phyloP scores from a whole-genome alignment of 2,888 invertebrate genomes.

The Parelbella ahira region DNA sequence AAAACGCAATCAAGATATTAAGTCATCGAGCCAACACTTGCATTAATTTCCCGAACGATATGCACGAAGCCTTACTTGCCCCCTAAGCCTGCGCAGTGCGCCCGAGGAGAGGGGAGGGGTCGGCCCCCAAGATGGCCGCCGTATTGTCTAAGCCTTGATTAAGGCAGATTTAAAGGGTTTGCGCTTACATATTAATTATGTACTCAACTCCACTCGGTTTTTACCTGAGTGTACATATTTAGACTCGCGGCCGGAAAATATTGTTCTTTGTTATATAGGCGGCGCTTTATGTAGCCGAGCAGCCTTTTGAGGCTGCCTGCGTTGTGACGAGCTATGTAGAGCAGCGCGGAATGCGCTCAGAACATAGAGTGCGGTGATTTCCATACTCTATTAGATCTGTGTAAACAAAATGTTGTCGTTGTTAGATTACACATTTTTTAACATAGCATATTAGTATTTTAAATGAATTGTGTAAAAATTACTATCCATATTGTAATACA shows the following conservation, averaged over 20 bases:
- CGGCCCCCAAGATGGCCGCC: conserved; percentile 65
- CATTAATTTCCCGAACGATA: conserved; percentile 5
- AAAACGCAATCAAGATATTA: conserved; percentile 5
- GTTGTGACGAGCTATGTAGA: neutral
- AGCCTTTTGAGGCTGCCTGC: conserved; percentile 11
- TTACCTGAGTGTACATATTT: conserved; percentile 39
- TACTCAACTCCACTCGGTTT: conserved; percentile 55
- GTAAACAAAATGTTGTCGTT: too few species aligned
- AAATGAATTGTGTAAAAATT: too few species aligned
- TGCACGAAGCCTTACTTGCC: conserved; percentile 29
- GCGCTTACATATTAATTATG: conserved; percentile 76
- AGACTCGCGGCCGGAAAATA: conserved; percentile 22
- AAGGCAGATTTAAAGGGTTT: conserved; percentile 66
- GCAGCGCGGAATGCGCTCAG: too few species aligned
- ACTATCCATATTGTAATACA: too few species aligned
- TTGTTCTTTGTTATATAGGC: conserved; percentile 18
- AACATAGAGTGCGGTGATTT: too few species aligned
- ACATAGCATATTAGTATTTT: too few species aligned
- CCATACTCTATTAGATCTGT: too few species aligned
- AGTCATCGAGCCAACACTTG: conserved; percentile 8
- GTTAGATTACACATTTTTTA: too few species aligned
- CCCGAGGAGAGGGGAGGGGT: conserved; percentile 35
- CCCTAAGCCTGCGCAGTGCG: conserved; percentile 46
- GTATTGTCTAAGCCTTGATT: conserved; percentile 75
- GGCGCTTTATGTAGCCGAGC: conserved; percentile 12